Percentiles rank a stretch among this genome's conserved stretches.
phyloP scores from a whole-genome alignment of 2,113 vertebrate genomes.

The Chionomys nivalis region DNA sequence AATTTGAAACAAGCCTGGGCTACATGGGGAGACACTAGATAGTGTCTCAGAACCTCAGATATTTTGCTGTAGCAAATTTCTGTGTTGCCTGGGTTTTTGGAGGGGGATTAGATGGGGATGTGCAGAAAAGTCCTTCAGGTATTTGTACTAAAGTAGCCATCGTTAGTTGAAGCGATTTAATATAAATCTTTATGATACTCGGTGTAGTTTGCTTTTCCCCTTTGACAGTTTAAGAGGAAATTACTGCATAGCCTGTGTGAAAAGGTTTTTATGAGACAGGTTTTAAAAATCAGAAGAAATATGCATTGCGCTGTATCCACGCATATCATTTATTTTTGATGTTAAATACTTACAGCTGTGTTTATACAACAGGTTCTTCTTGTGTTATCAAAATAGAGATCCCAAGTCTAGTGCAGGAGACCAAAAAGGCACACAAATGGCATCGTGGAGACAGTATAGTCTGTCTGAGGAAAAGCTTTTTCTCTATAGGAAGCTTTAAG shows the following conservation, averaged over 20 bases:
- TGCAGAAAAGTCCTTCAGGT: background rate
- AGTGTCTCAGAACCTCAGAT: background rate
- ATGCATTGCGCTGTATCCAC: background rate
- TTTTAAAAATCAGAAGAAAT: background rate
- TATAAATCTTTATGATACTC: background rate
- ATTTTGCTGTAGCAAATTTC: background rate
- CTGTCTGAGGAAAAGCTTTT: background rate
- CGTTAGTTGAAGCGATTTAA: constrained; percentile 3
- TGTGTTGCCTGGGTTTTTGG: background rate
- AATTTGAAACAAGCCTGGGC: background rate
- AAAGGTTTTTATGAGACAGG: background rate
- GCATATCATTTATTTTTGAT: background rate
- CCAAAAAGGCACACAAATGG: background rate
- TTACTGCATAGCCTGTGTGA: constrained; percentile 15
- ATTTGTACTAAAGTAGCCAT: background rate
- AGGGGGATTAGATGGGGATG: background rate
- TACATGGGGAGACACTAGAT: background rate
- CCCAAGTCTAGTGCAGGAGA: background rate
- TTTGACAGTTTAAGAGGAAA: background rate
- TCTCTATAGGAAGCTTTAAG: background rate
- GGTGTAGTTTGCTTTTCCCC: background rate
- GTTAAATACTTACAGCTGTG: background rate
- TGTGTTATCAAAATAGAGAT: background rate
- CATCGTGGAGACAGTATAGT: background rate
- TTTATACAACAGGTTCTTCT: background rate